Evolutionary conservation across 2,888 invertebrate genomes (phyloP).

Genomic region (Cylindroiulus punctatus): DNA sequence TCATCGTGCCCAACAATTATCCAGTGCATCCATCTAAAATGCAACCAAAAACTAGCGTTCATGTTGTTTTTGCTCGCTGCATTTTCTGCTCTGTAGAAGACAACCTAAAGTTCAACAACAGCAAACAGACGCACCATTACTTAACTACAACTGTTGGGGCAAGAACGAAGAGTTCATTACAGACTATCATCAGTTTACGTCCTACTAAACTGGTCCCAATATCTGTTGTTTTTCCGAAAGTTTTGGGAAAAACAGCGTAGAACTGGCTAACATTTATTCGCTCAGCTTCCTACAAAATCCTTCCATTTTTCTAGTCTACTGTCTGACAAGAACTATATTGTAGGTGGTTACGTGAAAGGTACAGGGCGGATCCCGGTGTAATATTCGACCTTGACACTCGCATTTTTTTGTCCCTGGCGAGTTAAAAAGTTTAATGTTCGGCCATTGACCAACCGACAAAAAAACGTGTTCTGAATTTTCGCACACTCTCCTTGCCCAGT

Average conservation of each 20-base stretch:
- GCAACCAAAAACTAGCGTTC: too few relatives aligned
- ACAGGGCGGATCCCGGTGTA: constrained; percentile 48
- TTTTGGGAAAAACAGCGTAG: not conserved
- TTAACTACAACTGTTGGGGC: not conserved
- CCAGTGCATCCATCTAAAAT: too few relatives aligned
- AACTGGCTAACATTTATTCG: not conserved
- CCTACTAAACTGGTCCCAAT: not conserved
- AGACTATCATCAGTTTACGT: not conserved
- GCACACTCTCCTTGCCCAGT: constrained; percentile 13
- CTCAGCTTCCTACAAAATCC: constrained; percentile 14
- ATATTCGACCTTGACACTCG: constrained; percentile 50
- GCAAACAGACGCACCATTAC: too few relatives aligned
- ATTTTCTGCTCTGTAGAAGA: not conserved
- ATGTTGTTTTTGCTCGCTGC: too few relatives aligned
- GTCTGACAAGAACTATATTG: constrained; percentile 22
- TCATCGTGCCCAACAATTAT: too few relatives aligned
- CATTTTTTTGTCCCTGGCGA: not conserved
- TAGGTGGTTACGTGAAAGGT: constrained; percentile 12
- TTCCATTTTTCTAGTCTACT: not conserved
- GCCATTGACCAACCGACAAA: constrained; percentile 47
- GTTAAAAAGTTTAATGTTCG: constrained; percentile 52
- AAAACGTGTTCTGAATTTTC: constrained; percentile 48
- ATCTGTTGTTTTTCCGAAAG: not conserved
- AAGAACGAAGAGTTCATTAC: not conserved
- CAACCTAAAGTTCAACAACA: not conserved